These are phyloP conservation scores for Cyclina sinensis DNA, from an alignment of 1,140 invertebrate genomes.

Conservation along the genomic window DNA sequence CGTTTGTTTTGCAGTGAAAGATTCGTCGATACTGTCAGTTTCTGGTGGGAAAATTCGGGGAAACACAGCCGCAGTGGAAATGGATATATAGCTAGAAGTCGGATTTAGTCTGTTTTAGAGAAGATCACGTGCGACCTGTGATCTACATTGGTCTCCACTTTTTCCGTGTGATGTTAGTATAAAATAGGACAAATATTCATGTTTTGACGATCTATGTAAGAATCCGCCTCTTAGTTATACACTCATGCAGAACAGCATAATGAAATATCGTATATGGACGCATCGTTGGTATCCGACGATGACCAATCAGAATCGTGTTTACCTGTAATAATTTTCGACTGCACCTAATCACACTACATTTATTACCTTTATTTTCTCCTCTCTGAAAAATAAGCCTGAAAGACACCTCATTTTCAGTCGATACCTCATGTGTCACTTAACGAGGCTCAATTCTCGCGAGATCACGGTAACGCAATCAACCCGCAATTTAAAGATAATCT, in stretches of 20 bases:
- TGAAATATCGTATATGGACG: too few relatives aligned
- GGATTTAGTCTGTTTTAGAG: neutral
- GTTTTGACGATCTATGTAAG: too few relatives aligned
- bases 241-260: too few relatives aligned
- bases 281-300: too few relatives aligned
- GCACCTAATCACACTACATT: too few relatives aligned
- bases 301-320: too few relatives aligned
- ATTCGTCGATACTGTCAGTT: neutral
- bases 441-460: neutral
- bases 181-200: too few relatives aligned
- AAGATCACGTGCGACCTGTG: neutral
- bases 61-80: neutral
- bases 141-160: neutral
- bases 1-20: neutral
- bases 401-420: neutral
- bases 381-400: neutral
- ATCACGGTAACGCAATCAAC: neutral
- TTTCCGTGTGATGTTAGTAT: too few relatives aligned
- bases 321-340: too few relatives aligned
- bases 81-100: neutral
- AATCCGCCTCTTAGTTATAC: too few relatives aligned
- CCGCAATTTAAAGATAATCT: neutral
- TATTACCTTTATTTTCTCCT: neutral
- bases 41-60: neutral
- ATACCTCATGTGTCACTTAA: neutral